A percentile compares a stretch with the other conserved stretches of the same genome.
Evolutionary conservation across 2,113 vertebrate species (phyloP).

Genomic region (Erythrocebus patas): DNA sequence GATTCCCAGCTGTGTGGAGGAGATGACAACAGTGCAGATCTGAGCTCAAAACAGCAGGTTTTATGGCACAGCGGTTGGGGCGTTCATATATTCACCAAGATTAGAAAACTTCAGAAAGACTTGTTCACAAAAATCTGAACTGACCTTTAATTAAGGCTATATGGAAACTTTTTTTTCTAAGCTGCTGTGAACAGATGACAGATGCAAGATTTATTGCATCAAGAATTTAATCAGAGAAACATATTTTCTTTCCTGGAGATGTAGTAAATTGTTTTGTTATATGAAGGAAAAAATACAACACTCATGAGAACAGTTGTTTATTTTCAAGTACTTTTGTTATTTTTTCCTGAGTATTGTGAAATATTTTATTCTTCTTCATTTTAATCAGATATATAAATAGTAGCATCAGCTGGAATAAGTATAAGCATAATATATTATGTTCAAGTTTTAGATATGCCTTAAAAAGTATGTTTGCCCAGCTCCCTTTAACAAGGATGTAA

Average conservation of each 20-base stretch:
- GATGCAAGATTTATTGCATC: slow-evolving; percentile 61
- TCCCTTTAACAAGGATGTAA: neutral
- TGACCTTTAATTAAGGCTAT: slow-evolving; percentile 72
- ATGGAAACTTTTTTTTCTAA: slow-evolving; percentile 24
- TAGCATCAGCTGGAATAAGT: neutral
- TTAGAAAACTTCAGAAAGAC: slow-evolving; percentile 52
- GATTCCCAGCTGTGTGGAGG: neutral
- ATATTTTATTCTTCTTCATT: neutral
- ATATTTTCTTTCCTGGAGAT: slow-evolving; percentile 35
- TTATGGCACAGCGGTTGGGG: neutral
- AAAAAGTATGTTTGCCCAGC: neutral
- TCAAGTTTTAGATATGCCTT: neutral
- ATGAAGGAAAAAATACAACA: neutral
- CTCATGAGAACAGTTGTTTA: neutral
- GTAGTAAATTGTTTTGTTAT: slow-evolving; percentile 46
- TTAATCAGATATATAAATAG: neutral
- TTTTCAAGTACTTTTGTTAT: slow-evolving; percentile 7
- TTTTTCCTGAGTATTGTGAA: neutral
- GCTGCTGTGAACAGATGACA: slow-evolving; percentile 40
- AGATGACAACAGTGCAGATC: neutral
- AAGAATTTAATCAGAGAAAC: slow-evolving; percentile 59
- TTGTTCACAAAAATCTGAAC: slow-evolving; percentile 44
- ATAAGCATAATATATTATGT: neutral
- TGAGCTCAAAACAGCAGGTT: slow-evolving; percentile 32
- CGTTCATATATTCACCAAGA: neutral